These are phyloP conservation scores for Lytechinus variegatus DNA, from an alignment of 35 echinoderm and acorn worm species.

Conservation along the genomic window DNA sequence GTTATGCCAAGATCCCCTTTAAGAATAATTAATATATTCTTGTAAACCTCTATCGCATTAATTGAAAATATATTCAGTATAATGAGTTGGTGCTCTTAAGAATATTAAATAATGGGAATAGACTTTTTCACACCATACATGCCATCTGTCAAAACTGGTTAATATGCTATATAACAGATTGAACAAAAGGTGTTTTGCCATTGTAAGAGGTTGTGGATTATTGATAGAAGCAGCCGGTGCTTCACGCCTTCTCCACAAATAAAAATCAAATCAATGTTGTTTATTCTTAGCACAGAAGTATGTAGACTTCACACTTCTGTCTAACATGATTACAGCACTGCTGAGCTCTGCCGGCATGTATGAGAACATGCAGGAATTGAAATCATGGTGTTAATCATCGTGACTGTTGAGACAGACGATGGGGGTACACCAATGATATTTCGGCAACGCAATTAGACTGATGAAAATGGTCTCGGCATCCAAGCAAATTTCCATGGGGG, in stretches of 20 bases:
- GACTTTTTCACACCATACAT: too few relatives aligned
- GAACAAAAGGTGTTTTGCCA: too few relatives aligned
- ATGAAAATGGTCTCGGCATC: constrained; percentile 10
- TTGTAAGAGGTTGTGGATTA: neutral
- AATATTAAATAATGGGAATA: too few relatives aligned
- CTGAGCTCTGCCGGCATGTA: neutral
- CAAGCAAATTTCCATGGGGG: neutral
- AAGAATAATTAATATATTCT: too few relatives aligned
- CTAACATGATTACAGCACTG: neutral
- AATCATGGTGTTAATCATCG: neutral
- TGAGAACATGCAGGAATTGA: neutral
- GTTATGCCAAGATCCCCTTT: too few relatives aligned
- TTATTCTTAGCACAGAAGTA: neutral
- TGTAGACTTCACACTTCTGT: neutral
- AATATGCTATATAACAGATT: too few relatives aligned
- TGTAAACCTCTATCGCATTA: too few relatives aligned
- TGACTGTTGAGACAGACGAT: neutral
- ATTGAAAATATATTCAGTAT: too few relatives aligned
- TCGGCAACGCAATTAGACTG: neutral
- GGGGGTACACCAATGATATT: neutral
- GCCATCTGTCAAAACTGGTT: too few relatives aligned
- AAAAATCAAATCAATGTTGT: neutral
- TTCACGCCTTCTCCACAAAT: neutral
- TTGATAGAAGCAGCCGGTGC: neutral
- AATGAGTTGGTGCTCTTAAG: too few relatives aligned